Percentiles rank a stretch among this genome's conserved stretches.
Evolutionary conservation across 2,797 vertebrate species (phyloP).

Genomic region (Schizothorax lantsangensis): DNA sequence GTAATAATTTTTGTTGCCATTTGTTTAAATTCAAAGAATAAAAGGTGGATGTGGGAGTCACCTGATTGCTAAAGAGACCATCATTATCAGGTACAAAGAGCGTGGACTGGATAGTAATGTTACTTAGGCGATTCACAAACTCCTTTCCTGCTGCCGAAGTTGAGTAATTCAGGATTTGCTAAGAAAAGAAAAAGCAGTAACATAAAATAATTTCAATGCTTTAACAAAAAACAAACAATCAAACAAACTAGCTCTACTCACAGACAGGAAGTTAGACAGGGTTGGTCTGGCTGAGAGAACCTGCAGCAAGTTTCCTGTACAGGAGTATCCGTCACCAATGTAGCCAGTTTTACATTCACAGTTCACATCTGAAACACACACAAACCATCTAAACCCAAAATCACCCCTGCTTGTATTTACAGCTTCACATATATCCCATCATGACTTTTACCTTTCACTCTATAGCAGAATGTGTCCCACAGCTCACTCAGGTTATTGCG

Average conservation of each 20-base stretch:
- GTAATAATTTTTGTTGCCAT: no score
- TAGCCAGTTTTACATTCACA: slow-evolving; percentile 90
- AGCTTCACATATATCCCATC: background rate
- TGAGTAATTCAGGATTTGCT: slow-evolving; percentile 89
- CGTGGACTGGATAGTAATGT: slow-evolving; percentile 80
- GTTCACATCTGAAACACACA: slow-evolving; percentile 82
- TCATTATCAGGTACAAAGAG: slow-evolving; percentile 89
- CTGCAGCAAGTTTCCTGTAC: slow-evolving; percentile 90
- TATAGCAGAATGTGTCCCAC: slow-evolving; percentile 95
- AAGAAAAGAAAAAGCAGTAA: slow-evolving; percentile 44
- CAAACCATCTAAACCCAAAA: background rate
- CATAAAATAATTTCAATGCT: slow-evolving; percentile 41
- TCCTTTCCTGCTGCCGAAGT: slow-evolving; percentile 77
- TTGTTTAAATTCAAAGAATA: background rate
- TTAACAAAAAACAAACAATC: background rate
- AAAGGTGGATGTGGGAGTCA: slow-evolving; percentile 60
- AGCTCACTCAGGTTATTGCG: slow-evolving; percentile 84
- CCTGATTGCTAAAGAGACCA: slow-evolving; percentile 84
- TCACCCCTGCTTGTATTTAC: background rate
- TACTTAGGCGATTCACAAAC: slow-evolving; percentile 81
- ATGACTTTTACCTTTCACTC: slow-evolving; percentile 84
- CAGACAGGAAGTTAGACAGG: slow-evolving; percentile 87
- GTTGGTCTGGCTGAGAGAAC: slow-evolving; percentile 83
- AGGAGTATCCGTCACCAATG: slow-evolving; percentile 86
- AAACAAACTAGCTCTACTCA: slow-evolving; percentile 67